Evolutionary conservation across 2,888 invertebrate genomes (phyloP).

Genomic region (Plagodis dolabraria): DNA sequence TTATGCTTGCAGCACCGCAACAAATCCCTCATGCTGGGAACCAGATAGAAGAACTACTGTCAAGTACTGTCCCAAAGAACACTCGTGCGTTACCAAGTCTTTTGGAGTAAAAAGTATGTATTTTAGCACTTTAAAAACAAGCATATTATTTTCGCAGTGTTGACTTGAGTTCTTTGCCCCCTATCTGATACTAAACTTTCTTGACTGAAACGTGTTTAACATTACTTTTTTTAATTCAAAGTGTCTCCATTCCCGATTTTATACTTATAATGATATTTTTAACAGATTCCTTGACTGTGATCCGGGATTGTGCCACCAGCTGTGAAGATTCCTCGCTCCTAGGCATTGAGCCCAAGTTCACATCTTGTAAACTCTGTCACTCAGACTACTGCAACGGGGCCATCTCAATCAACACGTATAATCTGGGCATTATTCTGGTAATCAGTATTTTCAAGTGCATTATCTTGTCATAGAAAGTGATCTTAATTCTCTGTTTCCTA

Average conservation of each 20-base stretch:
- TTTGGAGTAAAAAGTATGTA: conserved; percentile 56
- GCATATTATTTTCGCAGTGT: too few species aligned
- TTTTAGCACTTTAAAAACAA: not conserved
- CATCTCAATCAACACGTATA: conserved; percentile 44
- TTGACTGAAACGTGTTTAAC: not conserved
- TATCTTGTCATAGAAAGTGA: conserved; percentile 8
- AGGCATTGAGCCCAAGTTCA: conserved; percentile 49
- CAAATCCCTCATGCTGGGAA: conserved; percentile 59
- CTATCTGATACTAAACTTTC: not conserved
- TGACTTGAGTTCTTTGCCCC: too few species aligned
- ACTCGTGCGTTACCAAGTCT: conserved; percentile 63
- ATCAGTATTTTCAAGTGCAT: conserved; percentile 24
- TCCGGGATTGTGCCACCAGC: conserved; percentile 64
- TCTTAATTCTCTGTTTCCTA: not conserved
- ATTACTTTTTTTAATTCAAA: not conserved
- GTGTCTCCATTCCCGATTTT: not conserved
- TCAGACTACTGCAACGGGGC: conserved; percentile 66
- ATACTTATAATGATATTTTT: not conserved
- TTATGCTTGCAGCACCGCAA: conserved; percentile 66
- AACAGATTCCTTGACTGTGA: conserved; percentile 55
- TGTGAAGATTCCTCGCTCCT: conserved; percentile 48
- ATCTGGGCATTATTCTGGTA: conserved; percentile 38
- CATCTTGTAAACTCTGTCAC: conserved; percentile 63
- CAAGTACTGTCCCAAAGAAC: conserved; percentile 64
- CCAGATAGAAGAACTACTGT: conserved; percentile 64